Base-by-base conservation (phyloP, 1,140 invertebrate species). In the Drosophila guanche region DNA sequence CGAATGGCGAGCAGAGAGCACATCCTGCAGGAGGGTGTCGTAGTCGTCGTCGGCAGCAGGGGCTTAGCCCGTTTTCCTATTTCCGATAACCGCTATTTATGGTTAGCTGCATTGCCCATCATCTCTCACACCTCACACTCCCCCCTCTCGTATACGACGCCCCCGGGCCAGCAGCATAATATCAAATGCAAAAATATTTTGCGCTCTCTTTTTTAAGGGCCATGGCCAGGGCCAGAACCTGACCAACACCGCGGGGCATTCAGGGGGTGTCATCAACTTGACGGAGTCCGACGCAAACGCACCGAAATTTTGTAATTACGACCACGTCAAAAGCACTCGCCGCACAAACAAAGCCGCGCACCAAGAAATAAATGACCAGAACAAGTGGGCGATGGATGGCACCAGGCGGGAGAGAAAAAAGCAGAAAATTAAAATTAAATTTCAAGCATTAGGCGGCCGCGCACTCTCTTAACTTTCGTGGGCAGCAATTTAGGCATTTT, bases 51-150 rank as follows among this genome's bases (percentile, higher is more conserved):
- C 5, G 41, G 40, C 7, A 55, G 58, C 4, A n/a, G 4, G 25
- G 41, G 42, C 57, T 42, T 54, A 45, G 51, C 12, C 27, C 43
- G 58, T 25, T 56, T 42, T 47, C 50, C 68, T 47, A 72, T 62
- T 69, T 68, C 48, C 79, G 79, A 84, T 84, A 84, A 80, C 79
- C 76, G 76, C 79, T 80, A 84, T 84, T 84, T 84, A 84, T 84
- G 81, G 54, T 51, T 72, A 79, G 68, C 68, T 78, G 76, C 76
- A 78, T 40, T 74, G 23, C 40, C 27, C 48, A 33, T 22, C 58
- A 20, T 42, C 47, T 22, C 7, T 20, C 45, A 23, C 40, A 47
- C 40, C 23, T 8, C 27, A 27, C 27, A 27, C 27, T 37, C 33
- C 33, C 3, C 46, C n/a, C n/a, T n/a, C n/a, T 55, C 29, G n/a